Percentiles rank a stretch among this genome's conserved stretches.
These are phyloP conservation scores for Callipepla squamata DNA, from an alignment of 2,113 vertebrate species.

Conservation along the genomic window DNA sequence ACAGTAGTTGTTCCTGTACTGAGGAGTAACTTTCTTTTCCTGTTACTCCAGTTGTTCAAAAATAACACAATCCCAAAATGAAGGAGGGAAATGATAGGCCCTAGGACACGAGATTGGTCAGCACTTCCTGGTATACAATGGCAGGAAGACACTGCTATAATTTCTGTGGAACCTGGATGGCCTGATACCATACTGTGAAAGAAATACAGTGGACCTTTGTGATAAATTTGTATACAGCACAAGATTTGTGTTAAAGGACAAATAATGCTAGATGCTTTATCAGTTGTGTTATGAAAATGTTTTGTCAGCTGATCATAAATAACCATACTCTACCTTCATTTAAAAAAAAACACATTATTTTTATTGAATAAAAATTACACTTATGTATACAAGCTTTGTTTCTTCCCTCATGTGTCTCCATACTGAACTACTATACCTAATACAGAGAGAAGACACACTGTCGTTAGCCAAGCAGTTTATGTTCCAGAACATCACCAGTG, in stretches of 20 bases:
- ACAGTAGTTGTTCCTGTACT: accelerated
- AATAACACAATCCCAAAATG: slow-evolving; percentile 27
- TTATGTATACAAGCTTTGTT: accelerated
- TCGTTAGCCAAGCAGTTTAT: background rate
- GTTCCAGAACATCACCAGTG: too few relatives aligned
- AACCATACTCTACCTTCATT: background rate
- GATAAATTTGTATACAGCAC: background rate
- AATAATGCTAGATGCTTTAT: background rate
- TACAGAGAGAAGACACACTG: background rate
- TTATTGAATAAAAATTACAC: background rate
- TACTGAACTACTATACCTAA: background rate
- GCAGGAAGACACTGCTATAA: slow-evolving; percentile 83
- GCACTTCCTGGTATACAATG: slow-evolving; percentile 88
- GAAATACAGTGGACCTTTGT: background rate
- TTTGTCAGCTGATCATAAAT: accelerated
- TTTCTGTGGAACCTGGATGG: slow-evolving; percentile 77
- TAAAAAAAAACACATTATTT: background rate
- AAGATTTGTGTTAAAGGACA: slow-evolving; percentile 3
- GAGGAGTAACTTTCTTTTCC: slow-evolving; percentile 44
- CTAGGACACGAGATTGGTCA: slow-evolving; percentile 63
- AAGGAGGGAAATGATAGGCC: slow-evolving; percentile 32
- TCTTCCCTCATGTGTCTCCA: background rate
- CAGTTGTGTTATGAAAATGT: background rate
- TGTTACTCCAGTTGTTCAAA: slow-evolving; percentile 46
- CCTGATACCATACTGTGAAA: slow-evolving; percentile 59